Evolutionary conservation across 2,113 vertebrate species (phyloP), one percentile per base, ranked within the genome.

Genomic region (Tyrannus savana): DNA sequence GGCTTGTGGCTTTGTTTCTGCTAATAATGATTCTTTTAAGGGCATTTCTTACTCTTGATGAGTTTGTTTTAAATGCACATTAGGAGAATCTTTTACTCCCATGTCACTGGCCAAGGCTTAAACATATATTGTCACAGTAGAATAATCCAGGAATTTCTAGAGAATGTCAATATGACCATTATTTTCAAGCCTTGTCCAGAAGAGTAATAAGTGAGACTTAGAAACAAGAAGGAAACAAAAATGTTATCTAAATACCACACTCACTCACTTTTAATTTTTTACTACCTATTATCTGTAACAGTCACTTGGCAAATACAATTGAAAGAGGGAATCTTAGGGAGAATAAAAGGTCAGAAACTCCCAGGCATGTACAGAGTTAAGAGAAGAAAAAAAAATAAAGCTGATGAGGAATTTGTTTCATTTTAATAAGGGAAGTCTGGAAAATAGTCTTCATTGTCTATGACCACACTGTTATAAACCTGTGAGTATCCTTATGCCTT

Each of bases 1-100:
- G 74, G 27, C 6, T 78, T 27, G 16, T 73, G 35, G 7, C 6
- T 86, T 91, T 87, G 27, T 88, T 89, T 82, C 52, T 25, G 5
- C 6, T 82, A 95, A 72, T 83, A 93, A 58, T 24, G 25, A 85
- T 88, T 88, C 21, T 12, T 89, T 22, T 87, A 60, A 86, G 21
- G 59, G 5, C 33, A 28, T 46, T 73, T 58, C 73, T 95, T 87
- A 4, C n/a, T 91, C 55, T 63, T 22, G 10, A 66, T 62, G 22
- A 88, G 42, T 76, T 92, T 88, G 58, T 53, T 89, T 69, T 80
- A 95, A 90, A 71, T 83, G 50, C 14, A 52, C 3, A 50, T 60
- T 90, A 53, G 35, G 50, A 71, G 27, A 72, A 46, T 73, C 18
- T 90, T 90, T 68, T 69, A 18, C 5, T 59, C 5, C 12, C 14